Evolutionary conservation across 2,888 invertebrate genomes (phyloP).

Genomic region (Coleophora deauratella): DNA sequence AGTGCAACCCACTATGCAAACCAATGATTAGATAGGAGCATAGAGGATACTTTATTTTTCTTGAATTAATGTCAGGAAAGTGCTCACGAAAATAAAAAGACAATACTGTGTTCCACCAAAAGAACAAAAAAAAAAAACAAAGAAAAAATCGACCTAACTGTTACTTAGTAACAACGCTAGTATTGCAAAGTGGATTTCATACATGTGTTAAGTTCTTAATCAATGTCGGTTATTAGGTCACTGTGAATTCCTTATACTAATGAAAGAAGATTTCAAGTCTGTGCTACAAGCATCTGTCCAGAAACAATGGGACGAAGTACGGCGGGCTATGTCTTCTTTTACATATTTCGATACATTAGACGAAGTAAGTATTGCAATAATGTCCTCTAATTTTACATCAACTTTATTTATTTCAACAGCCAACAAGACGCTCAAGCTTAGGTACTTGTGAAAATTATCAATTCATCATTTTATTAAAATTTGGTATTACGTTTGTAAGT

Average conservation of each 20-base stretch:
- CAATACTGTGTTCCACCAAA: neutral
- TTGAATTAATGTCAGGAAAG: too few species aligned
- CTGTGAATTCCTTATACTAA: slow-evolving; percentile 77
- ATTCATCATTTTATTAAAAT: too few species aligned
- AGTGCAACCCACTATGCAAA: neutral
- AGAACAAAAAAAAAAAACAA: neutral
- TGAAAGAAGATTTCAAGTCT: slow-evolving; percentile 77
- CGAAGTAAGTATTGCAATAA: slow-evolving; percentile 37
- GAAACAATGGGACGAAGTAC: slow-evolving; percentile 77
- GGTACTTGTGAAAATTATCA: too few species aligned
- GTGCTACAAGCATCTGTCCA: slow-evolving; percentile 74
- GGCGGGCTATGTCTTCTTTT: slow-evolving; percentile 73
- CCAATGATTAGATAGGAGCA: too few species aligned
- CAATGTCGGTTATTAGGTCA: slow-evolving; percentile 34
- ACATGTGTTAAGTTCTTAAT: neutral
- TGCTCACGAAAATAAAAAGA: too few species aligned
- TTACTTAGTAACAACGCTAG: neutral
- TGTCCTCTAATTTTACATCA: too few species aligned
- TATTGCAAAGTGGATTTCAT: too few species aligned
- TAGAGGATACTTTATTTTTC: too few species aligned
- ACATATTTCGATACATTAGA: slow-evolving; percentile 78
- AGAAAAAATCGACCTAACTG: neutral
- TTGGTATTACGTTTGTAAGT: too few species aligned
- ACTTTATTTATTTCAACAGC: too few species aligned
- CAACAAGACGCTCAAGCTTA: too few species aligned